Evolutionary conservation across 1,140 invertebrate genomes (phyloP).

Genomic region (Pollicipes pollicipes): DNA sequence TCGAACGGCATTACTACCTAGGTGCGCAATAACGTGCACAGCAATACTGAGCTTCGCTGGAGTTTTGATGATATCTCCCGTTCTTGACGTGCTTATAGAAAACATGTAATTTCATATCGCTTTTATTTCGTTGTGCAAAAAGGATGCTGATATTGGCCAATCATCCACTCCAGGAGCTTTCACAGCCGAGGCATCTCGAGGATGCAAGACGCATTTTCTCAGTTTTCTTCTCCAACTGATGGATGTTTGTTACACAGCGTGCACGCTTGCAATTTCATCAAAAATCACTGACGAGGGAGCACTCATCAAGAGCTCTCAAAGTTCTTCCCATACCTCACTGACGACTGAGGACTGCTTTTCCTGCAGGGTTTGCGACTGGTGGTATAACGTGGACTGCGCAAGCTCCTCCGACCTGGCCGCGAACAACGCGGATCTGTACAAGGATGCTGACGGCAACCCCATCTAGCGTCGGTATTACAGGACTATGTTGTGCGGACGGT

Average conservation of each 20-base stretch:
- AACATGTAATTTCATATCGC: slow-evolving; percentile 33
- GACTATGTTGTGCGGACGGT: too few relatives aligned
- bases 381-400: slow-evolving; percentile 55
- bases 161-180: too few relatives aligned
- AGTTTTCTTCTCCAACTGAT: too few relatives aligned
- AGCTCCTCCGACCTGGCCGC: slow-evolving; percentile 42
- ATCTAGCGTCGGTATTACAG: too few relatives aligned
- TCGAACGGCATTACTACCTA: slow-evolving; percentile 63
- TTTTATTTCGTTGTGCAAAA: not conserved
- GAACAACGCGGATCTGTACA: slow-evolving; percentile 55
- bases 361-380: slow-evolving; percentile 61
- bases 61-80: not conserved
- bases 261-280: too few relatives aligned
- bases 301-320: not conserved
- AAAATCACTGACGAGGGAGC: too few relatives aligned
- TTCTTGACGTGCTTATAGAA: slow-evolving; percentile 33
- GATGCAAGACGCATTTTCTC: too few relatives aligned
- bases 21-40: slow-evolving; percentile 41
- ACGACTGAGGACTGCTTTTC: slow-evolving; percentile 9
- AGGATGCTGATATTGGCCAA: too few relatives aligned
- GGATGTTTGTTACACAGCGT: too few relatives aligned
- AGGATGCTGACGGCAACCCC: slow-evolving; percentile 30
- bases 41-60: not conserved
- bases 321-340: not conserved
- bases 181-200: too few relatives aligned